Evolutionary conservation across 2,113 vertebrate genomes (phyloP), one percentile per base, ranked within the genome.

Genomic region (Anas platyrhynchos): DNA sequence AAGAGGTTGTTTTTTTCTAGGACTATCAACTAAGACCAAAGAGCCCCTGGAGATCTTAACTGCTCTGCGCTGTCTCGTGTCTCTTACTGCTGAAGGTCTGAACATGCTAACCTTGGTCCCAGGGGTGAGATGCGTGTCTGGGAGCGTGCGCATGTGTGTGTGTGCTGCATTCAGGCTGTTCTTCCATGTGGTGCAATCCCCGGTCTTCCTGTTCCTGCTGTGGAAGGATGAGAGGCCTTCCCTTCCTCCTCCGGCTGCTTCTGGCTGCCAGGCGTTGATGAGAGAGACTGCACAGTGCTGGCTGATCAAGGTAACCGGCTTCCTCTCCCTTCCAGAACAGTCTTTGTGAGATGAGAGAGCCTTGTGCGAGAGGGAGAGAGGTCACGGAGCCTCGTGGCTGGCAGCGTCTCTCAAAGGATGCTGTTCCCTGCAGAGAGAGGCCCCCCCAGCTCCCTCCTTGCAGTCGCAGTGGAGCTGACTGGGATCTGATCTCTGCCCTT

Each of bases 11-110:
- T 82, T 56, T 91, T 91, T 96, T 56, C 86, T 93, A 89, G 88
- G 76, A 96, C 92, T 95, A 91, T 95, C 91, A 96, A 94, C 95
- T 92, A 94, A 96, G 96, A 96, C 96, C 96, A 97, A 95, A 97
- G 96, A 97, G 91, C 91, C 95, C 95, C 93, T 97, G 94, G 93
- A 96, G 94, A 96, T 96, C 91, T 73, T 75, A 71, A 82, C 82
- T 14, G 86, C 95, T 88, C 84, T 79, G 83, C 17, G 20, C 92
- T 88, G 79, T 94, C 94, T 92, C 32, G 27, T 86, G 73, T 94
- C 84, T 91, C 94, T 95, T 88, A 32, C 88, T 86, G 91, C 93
- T 77, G 83, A 96, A 93, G 94, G 88, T 91, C 92, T 95, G 91
- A 82, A 93, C 91, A 58, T 71, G 94, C 69, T 56, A 79, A 63